Percentiles rank a stretch among this genome's conserved stretches.
phyloP scores from a whole-genome alignment of 2,888 invertebrate genomes.

The Galerucella calmariensis region DNA sequence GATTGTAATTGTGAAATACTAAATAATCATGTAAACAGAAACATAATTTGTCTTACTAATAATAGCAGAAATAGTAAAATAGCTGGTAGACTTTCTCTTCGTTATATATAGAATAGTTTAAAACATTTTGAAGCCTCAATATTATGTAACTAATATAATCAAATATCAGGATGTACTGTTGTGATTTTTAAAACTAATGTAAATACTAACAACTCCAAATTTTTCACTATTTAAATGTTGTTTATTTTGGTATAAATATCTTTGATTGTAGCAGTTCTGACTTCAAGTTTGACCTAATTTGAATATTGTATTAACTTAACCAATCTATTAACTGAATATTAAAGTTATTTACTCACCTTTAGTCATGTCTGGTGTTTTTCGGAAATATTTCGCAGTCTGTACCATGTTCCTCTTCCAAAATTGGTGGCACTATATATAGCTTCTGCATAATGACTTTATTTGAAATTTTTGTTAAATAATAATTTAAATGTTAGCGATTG shows the following conservation, averaged over 20 bases:
- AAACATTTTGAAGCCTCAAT: not conserved
- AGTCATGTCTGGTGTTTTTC: conserved; percentile 39
- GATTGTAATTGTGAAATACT: not conserved
- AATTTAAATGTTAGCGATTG: conserved; percentile 46
- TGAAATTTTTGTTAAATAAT: conserved; percentile 40
- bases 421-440: conserved; percentile 55
- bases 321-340: conserved; percentile 9
- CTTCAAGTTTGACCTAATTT: not conserved
- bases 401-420: conserved; percentile 20
- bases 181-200: not conserved
- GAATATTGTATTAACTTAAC: conserved; percentile 16
- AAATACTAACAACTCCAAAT: not conserved
- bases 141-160: not conserved
- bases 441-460: conserved; percentile 48
- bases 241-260: not conserved
- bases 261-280: not conserved
- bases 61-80: not conserved
- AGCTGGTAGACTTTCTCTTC: not conserved
- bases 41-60: not conserved
- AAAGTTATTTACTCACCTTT: conserved; percentile 38
- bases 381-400: conserved; percentile 28
- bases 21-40: not conserved
- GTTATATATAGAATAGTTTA: not conserved
- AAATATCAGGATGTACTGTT: not conserved
- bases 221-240: not conserved